Base-by-base conservation (phyloP, 2,113 vertebrate genomes). In the Oreotrochilus melanogaster region DNA sequence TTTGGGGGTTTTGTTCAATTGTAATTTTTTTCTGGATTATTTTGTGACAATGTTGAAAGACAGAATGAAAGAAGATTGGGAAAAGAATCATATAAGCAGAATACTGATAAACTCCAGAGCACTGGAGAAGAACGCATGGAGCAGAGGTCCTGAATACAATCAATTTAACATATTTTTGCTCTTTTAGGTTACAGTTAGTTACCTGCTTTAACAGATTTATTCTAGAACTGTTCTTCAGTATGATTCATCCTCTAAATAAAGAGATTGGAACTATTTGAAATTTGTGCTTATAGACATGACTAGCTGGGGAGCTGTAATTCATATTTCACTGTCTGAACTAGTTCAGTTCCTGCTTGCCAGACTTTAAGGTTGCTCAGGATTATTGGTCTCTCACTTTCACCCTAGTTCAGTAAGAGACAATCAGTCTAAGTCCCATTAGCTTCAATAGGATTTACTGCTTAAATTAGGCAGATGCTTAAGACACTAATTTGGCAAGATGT, bases 401-500 rank as follows among this genome's bases (percentile, higher is more conserved):
- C 31, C 35, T 48, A 50, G 39, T 72, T 93, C 79, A 89, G 21
- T 72, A 69, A 65, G 48, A 71, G 39, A 61, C 35, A 92, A 91
- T 71, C 65, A 43, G 35, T 73, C 31, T 60, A 91, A 92, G 45
- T 85, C 48, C 51, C 28, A 54, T 78, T 91, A 78, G 11, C 51
- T 86, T 96, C 91, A 95, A 61, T 73, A 84, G 61, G 83, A 96
- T 95, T 97, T 92, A 92, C 24, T 85, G 58, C 69, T 94, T 89
- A 95, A 92, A 94, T 92, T 86, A 92, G 33, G 66, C 58, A 94
- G 88, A 92, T 88, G 70, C 66, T 89, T 89, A 92, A 94, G 71
- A 79, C 66, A 54, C 33, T 87, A 89, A 93, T 78, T 91, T 58
- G 93, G 62, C 30, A 82, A 91, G 33, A 43, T 84, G 45, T 76